Percentiles rank a stretch among this genome's conserved stretches.
Conservation (phyloP, 2,113 vertebrate species). For the Piprites chloris region DNA sequence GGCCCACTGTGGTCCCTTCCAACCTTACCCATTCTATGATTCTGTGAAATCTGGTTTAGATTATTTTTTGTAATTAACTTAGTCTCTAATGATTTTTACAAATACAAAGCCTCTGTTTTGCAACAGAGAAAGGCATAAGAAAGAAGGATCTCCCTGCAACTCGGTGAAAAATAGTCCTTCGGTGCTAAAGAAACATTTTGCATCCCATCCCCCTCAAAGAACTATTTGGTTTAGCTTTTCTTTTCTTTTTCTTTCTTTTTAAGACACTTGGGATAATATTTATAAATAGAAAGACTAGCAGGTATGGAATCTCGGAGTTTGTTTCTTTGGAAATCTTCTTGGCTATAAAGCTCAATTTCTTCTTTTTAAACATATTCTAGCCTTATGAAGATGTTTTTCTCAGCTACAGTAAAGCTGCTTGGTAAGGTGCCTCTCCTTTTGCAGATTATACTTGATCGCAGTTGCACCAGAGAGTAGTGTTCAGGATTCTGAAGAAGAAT, state of each 20-base stretch:
- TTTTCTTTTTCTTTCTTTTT: neutral
- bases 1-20: neutral
- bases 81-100: neutral
- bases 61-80: neutral
- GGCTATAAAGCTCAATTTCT: neutral
- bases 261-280: neutral
- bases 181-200: neutral
- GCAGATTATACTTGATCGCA: accelerated
- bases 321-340: neutral
- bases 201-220: neutral
- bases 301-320: neutral
- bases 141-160: neutral
- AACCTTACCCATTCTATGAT: neutral
- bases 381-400: neutral
- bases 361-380: neutral
- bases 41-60: neutral
- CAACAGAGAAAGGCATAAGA: neutral
- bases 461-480: neutral
- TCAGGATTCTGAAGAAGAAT: neutral
- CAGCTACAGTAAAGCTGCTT: neutral
- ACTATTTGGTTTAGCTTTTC: neutral
- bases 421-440: neutral
- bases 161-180: neutral
- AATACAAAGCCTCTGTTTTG: neutral
- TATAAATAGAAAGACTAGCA: neutral